Evolutionary conservation across 2,797 vertebrate genomes (phyloP), one percentile per base, ranked within the genome.

Genomic region (Balearica regulorum): DNA sequence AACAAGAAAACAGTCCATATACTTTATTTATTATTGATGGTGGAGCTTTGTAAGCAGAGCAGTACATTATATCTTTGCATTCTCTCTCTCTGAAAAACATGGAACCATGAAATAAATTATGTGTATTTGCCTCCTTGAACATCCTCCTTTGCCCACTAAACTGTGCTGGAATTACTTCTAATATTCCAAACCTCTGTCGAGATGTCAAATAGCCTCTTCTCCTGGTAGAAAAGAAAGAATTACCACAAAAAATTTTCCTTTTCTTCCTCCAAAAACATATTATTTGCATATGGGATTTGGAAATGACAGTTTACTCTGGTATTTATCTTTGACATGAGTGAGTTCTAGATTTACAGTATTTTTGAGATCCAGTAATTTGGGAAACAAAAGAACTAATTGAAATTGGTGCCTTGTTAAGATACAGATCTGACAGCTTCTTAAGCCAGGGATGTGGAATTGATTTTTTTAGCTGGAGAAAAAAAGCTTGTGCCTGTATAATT

Each of bases 11-110:
- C 43, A 83, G 22, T 16, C 24, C 6, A 6, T 85, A 24, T 61
- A 79, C 65, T 90, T 91, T 82, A 79, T 90, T 86, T 90, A 71
- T 86, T 49, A 83, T 73, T 94, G 77, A 62, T 46, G 33, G 8
- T 75, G 44, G 46, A 87, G 43, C 11, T 78, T 89, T 84, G 25
- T 72, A 70, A 78, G 54, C 43, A 83, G 49, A 80, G 8, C 22
- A 64, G 25, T 71, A n/a, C 26, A 16, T 68, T 61, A 29, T 54
- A 15, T 49, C n/a, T 80, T 69, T 65, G 8, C 39, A 54, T 78
- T 76, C 18, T 82, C 19, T 65, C 31, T 64, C 37, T 88, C 26
- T 87, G 31, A 70, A 70, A 93, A 57, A 29, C 51, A 54, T 51
- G 55, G 44, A 90, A 79, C 60, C 46, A 53, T 75, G 22, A 89